A percentile compares a stretch with the other conserved stretches of the same genome.
These are phyloP conservation scores for Ethmia dodecea DNA, from an alignment of 2,888 invertebrate species.

Conservation along the genomic window DNA sequence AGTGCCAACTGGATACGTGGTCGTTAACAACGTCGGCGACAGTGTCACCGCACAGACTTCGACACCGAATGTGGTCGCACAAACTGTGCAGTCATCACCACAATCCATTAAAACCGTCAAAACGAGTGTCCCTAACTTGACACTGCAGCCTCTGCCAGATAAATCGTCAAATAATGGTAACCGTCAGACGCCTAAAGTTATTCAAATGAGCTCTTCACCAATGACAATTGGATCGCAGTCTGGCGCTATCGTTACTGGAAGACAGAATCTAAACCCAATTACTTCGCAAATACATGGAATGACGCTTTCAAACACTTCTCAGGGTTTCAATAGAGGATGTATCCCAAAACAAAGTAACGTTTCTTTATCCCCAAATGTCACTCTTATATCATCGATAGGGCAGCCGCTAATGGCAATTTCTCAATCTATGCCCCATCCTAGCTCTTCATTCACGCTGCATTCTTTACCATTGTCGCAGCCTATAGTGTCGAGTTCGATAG, in stretches of 20 bases:
- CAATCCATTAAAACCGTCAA: constrained; percentile 60
- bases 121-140: constrained; percentile 61
- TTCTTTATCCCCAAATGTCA: constrained; percentile 63
- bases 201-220: constrained; percentile 58
- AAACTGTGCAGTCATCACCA: constrained; percentile 59
- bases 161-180: constrained; percentile 46
- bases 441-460: constrained; percentile 58
- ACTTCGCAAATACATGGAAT: constrained; percentile 69
- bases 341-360: constrained; percentile 54
- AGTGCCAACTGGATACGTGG: constrained; percentile 83
- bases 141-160: constrained; percentile 67
- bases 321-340: constrained; percentile 49
- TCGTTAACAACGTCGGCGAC: constrained; percentile 80
- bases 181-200: constrained; percentile 63
- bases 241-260: constrained; percentile 47
- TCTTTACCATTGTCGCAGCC: constrained; percentile 68
- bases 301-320: constrained; percentile 56
- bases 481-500: constrained; percentile 68
- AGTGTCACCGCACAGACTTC: constrained; percentile 53
- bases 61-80: constrained; percentile 60
- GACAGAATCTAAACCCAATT: constrained; percentile 65
- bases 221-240: constrained; percentile 49
- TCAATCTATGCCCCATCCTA: constrained; percentile 57
- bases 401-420: constrained; percentile 72
- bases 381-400: constrained; percentile 63